Evolutionary conservation across 1,140 invertebrate genomes (phyloP), one percentile per base, ranked within the genome.

Genomic region (Megathymus violae): DNA sequence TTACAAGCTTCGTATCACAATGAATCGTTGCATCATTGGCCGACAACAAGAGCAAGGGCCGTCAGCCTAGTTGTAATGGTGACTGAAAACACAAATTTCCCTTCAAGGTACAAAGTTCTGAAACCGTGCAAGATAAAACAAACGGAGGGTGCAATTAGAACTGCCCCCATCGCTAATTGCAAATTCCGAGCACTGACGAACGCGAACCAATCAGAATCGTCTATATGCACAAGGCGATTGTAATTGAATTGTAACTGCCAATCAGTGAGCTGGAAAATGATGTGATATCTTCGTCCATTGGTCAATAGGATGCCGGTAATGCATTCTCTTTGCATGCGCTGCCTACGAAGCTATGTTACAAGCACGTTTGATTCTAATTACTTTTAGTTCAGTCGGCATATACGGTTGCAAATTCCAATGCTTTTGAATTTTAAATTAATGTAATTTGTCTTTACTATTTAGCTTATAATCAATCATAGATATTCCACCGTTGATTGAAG

Each of bases 201-300:
- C 41, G 52, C 10, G 52, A 43, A 25, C 52, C 52, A 58, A 58
- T 58, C 52, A 58, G 52, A 58, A 46, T 58, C 25, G 40, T 11
- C 41, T 40, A 58, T 58, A 31, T 46, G 52, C 51, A 54, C 52
- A 22, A 43, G 52, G 52, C 41, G 51, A 56, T 19, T 56, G 38
- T 56, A 56, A 56, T 56, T 56, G 52, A 56, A 56, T 44, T 38
- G 52, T 56, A 56, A 56, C 52, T 27, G 25, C 52, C 52, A 56
- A 56, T 56, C 52, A 56, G 40, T 22, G 52, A 44, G 38, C 40
- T 56, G 52, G 52, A 56, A 56, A 56, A 56, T 56, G 38, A 56
- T 38, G 52, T 56, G 52, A 56, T 56, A 56, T 43, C 52, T 56
- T 56, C 22, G 11, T 38, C 52, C 52, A 43, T 56, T 56, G 52